Evolutionary conservation across 2,113 vertebrate species (phyloP), one percentile per base, ranked within the genome.

Genomic region (Chaenogobius annularis): DNA sequence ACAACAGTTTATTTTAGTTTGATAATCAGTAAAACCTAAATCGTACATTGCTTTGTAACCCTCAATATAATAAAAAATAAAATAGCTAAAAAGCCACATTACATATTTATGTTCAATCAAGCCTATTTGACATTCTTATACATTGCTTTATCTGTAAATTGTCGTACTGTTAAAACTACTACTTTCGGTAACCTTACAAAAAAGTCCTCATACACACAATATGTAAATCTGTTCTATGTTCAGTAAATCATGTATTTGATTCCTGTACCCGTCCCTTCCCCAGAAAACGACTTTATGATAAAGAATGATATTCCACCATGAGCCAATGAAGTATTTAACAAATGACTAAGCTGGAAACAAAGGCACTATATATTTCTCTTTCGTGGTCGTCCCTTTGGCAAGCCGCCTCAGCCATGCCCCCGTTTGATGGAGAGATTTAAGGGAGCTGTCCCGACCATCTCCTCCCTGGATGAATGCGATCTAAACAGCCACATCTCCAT

Each of bases 351-450:
- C 74, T 73, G 56, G 73, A 78, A 83, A 70, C 73, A 74, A 82
- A 78, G 65, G 40, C 73, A 69, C 15, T 82, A 10, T 75, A 10
- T 75, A 13, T 75, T 65, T 80, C 72, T 13, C 56, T 79, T 37
- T n/a, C 44, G 71, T 71, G 78, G 59, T 73, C 84, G 85, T 82
- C 80, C 84, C 84, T 84, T 56, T 70, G 15, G 68, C 66, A 64
- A 70, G 80, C 69, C 70, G 72, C 72, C 74, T 52, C 72, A 75
- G 72, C 63, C 68, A 74, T 68, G 54, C 69, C 63, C 50, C 73
- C 43, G 19, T 75, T 82, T 85, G 83, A 90, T 88, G 80, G 85
- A 88, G 80, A 85, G 87, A 85, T 92, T 87, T 86, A 90, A 81
- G 80, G 78, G 73, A 74, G 81, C 86, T 77, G 78, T 74, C 78